phyloP scores from a whole-genome alignment of 2,888 invertebrate genomes.

The Drosophila eohydei region DNA sequence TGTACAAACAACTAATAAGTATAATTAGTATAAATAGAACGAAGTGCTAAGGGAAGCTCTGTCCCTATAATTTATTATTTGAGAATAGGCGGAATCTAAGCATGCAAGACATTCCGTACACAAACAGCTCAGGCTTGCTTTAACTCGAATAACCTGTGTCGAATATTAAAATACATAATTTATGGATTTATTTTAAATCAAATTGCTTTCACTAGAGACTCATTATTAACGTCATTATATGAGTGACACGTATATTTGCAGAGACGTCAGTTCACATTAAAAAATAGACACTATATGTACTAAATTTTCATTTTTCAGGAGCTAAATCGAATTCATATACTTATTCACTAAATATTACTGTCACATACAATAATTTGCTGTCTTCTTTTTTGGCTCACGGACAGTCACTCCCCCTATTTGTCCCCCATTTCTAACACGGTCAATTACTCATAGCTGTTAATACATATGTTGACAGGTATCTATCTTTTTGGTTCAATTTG shows the following conservation, averaged over 20 bases:
- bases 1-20: neutral
- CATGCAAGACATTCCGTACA: neutral
- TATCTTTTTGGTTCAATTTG: conserved; percentile 31
- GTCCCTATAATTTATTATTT: neutral
- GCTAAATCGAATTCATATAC: neutral
- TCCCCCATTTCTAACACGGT: conserved; percentile 15
- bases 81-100: neutral
- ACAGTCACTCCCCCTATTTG: neutral
- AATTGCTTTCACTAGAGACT: neutral
- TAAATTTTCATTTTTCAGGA: neutral
- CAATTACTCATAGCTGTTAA: conserved; percentile 55
- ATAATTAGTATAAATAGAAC: neutral
- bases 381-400: neutral
- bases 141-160: neutral
- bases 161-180: neutral
- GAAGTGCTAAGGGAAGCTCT: neutral
- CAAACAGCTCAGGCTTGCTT: neutral
- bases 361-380: neutral
- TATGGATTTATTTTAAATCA: neutral
- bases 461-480: conserved; percentile 66
- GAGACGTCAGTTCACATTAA: neutral
- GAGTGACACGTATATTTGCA: neutral
- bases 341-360: neutral
- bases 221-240: neutral
- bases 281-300: neutral